Percentiles rank a stretch among this genome's conserved stretches.
phyloP scores from a whole-genome alignment of 2,113 vertebrate genomes.

The Mohoua ochrocephala region DNA sequence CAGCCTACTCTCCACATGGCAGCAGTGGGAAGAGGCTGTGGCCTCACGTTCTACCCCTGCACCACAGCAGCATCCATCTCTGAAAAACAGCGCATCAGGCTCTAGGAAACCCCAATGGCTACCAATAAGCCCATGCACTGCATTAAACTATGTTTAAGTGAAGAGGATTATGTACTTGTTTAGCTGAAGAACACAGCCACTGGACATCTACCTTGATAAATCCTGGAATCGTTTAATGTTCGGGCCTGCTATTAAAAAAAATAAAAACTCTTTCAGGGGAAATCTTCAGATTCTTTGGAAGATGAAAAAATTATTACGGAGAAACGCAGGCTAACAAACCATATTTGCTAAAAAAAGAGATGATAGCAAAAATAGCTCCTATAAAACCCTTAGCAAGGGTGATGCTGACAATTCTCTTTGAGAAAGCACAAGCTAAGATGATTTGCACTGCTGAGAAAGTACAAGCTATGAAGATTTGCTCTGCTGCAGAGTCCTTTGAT shows the following conservation, averaged over 20 bases:
- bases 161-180: background rate
- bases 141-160: background rate
- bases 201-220: background rate
- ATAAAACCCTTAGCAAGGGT: background rate
- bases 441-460: background rate
- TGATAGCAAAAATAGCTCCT: background rate
- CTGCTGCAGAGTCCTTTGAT: background rate
- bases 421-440: background rate
- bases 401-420: background rate
- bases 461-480: background rate
- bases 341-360: background rate
- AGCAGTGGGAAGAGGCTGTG: background rate
- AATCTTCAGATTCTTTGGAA: background rate
- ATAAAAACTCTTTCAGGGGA: background rate
- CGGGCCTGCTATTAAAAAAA: background rate
- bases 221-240: background rate
- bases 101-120: background rate
- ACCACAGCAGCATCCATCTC: background rate
- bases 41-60: background rate
- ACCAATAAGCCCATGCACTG: background rate
- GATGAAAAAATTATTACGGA: background rate
- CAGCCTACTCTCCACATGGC: background rate
- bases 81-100: background rate
- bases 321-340: background rate
- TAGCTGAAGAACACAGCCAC: background rate